Evolutionary conservation across 2,888 invertebrate genomes (phyloP), one percentile per base, ranked within the genome.

Genomic region (Drymonia ruficornis): DNA sequence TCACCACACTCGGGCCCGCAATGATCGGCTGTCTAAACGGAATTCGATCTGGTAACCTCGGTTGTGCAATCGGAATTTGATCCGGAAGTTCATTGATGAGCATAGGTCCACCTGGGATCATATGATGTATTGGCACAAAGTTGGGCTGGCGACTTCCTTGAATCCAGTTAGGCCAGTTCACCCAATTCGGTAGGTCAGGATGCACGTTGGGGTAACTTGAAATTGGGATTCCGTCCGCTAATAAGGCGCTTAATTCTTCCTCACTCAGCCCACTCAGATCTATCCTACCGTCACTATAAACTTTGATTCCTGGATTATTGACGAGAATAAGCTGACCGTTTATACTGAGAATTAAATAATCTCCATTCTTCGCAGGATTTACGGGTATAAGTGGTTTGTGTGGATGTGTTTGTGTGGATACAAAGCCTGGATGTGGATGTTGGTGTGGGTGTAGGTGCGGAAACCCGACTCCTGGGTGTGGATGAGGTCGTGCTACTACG

Each of bases 141-240:
- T 15, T 15, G 5, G 38, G 38, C n/a, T n/a, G 3, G 15, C 38
- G n/a, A 12, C 15, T 12, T n/a, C 38, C 38, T 38, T 38, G 38
- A n/a, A 38, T n/a, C 38, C 38, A 38, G 38, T 38, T 38, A n/a
- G 38, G 38, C 38, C 13, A 38, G 15, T 38, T 38, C n/a, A n/a
- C 38, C 38, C 13, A 38, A 15, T 38, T 38, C 11, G 38, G 15
- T 38, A 38, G 1, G 15, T n/a, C 7, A n/a, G 38, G 2, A 38
- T 38, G 13, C 3, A 38, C 7, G 11, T n/a, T 12, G 7, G 38
- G 38, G 38, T n/a, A 38, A 3, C 15, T 7, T 13, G 13, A n/a
- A n/a, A 38, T 38, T 38, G 13, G 38, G 4, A 38, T 38, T 7
- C 38, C 38, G 13, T 13, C 3, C 11, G n/a, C 38, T n/a, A 38